These are phyloP conservation scores for Drosophila watanabei DNA, from an alignment of 1,140 invertebrate genomes.

Conservation along the genomic window DNA sequence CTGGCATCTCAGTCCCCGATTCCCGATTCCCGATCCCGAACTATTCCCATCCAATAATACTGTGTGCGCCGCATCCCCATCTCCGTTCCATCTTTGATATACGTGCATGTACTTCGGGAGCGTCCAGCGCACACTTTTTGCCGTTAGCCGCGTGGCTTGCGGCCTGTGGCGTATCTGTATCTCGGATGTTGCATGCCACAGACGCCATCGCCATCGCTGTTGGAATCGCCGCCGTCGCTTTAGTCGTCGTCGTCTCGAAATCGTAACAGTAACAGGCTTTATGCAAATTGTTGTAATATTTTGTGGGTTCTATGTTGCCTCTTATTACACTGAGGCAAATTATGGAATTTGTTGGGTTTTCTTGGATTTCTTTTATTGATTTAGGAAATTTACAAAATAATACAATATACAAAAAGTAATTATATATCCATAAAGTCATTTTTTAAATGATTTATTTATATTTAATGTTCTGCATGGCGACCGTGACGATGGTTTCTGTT, in stretches of 20 bases:
- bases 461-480: not conserved
- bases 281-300: constrained; percentile 84
- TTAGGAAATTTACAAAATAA: not conserved
- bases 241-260: constrained; percentile 37
- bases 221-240: constrained; percentile 33
- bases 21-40: constrained; percentile 23
- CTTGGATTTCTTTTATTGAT: not conserved
- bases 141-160: constrained; percentile 70
- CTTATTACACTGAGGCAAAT: not conserved
- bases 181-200: constrained; percentile 67
- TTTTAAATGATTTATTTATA: not conserved
- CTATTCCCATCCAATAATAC: constrained; percentile 19
- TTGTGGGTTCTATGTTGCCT: constrained; percentile 46
- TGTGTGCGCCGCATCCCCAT: constrained; percentile 2
- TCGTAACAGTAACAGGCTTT: constrained; percentile 78
- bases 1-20: constrained; percentile 10
- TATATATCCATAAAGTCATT: not conserved
- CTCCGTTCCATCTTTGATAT: constrained; percentile 41
- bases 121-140: constrained; percentile 65
- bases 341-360: not conserved
- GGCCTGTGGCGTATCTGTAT: constrained; percentile 76
- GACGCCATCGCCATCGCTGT: constrained; percentile 52
- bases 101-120: constrained; percentile 47
- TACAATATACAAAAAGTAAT: not conserved
- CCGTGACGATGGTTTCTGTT: not conserved